Conservation (phyloP, 2,797 vertebrate genomes). For the Chelmon rostratus region DNA sequence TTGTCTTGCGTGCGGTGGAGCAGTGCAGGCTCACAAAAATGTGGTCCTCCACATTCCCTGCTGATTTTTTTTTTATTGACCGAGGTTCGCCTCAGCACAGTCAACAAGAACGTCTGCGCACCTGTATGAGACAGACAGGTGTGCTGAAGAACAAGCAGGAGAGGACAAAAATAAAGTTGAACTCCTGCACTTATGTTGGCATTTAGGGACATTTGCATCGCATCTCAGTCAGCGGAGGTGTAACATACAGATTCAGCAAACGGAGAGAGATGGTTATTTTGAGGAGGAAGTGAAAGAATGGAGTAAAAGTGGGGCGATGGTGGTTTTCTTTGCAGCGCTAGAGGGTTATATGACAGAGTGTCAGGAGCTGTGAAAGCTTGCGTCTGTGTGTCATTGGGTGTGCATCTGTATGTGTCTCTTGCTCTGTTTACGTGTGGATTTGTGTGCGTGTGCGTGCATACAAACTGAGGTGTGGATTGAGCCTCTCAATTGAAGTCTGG, state of each 20-base stretch:
- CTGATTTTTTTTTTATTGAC: constrained; percentile 35
- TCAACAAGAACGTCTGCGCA: constrained; percentile 20
- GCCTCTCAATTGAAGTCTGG: constrained; percentile 62
- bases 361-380: constrained; percentile 27
- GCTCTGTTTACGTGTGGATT: constrained; percentile 19
- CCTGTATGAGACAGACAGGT: background rate
- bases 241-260: constrained; percentile 6
- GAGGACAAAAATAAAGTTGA: background rate
- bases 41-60: constrained; percentile 16
- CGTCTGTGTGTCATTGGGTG: constrained; percentile 12
- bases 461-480: constrained; percentile 54
- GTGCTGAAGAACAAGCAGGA: constrained; percentile 17
- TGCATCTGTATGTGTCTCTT: constrained; percentile 5
- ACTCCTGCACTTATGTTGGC: constrained; percentile 2
- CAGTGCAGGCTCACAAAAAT: constrained; percentile 26
- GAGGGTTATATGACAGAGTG: constrained; percentile 6
- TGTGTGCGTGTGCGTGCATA: constrained; percentile 16
- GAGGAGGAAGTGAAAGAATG: constrained; percentile 9
- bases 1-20: constrained; percentile 3
- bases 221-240: constrained; percentile 1
- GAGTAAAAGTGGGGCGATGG: constrained; percentile 7
- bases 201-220: constrained; percentile 9
- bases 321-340: constrained; percentile 12
- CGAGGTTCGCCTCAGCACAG: constrained; percentile 10
- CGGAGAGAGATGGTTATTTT: background rate